Evolutionary conservation across 2,888 invertebrate genomes (phyloP).

Genomic region (Biston betularia): DNA sequence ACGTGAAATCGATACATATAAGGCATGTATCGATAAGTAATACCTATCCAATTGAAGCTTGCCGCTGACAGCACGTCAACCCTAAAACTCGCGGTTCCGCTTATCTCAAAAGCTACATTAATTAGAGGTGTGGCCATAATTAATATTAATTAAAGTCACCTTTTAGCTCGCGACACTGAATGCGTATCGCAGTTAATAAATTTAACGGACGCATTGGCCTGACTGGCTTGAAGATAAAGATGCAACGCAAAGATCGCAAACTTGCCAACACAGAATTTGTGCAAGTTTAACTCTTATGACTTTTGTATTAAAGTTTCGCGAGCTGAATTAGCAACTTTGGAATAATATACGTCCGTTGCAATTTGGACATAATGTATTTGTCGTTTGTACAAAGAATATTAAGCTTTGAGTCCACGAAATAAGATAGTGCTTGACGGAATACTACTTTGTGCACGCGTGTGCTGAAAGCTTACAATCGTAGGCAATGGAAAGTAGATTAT

Average conservation of each 20-base stretch:
- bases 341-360: slow-evolving; percentile 54
- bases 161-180: slow-evolving; percentile 83
- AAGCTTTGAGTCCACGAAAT: slow-evolving; percentile 61
- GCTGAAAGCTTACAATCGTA: slow-evolving; percentile 56
- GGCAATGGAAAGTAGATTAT: slow-evolving; percentile 47
- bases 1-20: slow-evolving; percentile 22
- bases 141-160: slow-evolving; percentile 86
- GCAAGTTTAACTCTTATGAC: slow-evolving; percentile 47
- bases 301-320: slow-evolving; percentile 33
- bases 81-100: slow-evolving; percentile 63
- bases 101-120: slow-evolving; percentile 83
- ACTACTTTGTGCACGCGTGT: slow-evolving; percentile 46
- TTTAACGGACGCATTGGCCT: slow-evolving; percentile 77
- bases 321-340: slow-evolving; percentile 41
- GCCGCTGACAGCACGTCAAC: slow-evolving; percentile 31
- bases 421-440: slow-evolving; percentile 58
- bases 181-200: slow-evolving; percentile 86
- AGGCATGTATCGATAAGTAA: slow-evolving; percentile 9
- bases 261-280: slow-evolving; percentile 30
- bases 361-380: slow-evolving; percentile 57
- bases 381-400: slow-evolving; percentile 59
- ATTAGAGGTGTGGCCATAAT: slow-evolving; percentile 85
- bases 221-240: slow-evolving; percentile 80
- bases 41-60: slow-evolving; percentile 22
- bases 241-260: slow-evolving; percentile 65